These are phyloP conservation scores for Drosophila mauritiana DNA, from an alignment of 1,140 invertebrate species.

Conservation along the genomic window DNA sequence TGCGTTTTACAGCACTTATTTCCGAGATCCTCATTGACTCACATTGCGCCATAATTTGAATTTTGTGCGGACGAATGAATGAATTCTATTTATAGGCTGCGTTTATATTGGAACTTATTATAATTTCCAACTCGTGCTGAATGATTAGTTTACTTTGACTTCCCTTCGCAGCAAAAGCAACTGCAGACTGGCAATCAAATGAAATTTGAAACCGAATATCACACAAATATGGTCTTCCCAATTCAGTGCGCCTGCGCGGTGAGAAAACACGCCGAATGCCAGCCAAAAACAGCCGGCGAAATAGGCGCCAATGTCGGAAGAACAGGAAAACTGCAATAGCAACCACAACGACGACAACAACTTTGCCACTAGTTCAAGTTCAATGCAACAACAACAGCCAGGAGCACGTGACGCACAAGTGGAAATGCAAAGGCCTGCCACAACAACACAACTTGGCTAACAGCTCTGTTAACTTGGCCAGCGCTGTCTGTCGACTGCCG, in stretches of 20 bases:
- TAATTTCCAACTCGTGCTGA: neutral
- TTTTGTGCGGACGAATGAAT: too few species aligned
- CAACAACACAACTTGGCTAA: conserved; percentile 15
- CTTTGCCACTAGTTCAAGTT: conserved; percentile 60
- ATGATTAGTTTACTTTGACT: neutral
- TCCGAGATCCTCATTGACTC: too few species aligned
- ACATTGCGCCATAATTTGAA: neutral
- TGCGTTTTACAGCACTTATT: too few species aligned
- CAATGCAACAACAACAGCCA: conserved; percentile 62
- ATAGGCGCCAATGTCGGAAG: conserved; percentile 34
- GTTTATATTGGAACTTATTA: neutral
- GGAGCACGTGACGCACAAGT: conserved; percentile 52
- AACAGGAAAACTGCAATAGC: conserved; percentile 20
- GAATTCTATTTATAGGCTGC: too few species aligned
- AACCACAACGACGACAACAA: conserved; percentile 41
- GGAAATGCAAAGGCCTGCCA: conserved; percentile 23
- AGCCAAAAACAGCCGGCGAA: conserved; percentile 55
- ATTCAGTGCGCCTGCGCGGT: conserved; percentile 9
- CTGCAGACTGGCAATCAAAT: neutral
- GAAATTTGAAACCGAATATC: neutral
- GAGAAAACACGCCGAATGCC: conserved; percentile 2
- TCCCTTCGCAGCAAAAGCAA: neutral
- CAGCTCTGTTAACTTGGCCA: conserved; percentile 34
- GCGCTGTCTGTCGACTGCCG: neutral
- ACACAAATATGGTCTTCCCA: conserved; percentile 7